Percentiles rank a stretch among this genome's conserved stretches.
Evolutionary conservation across 2,113 vertebrate genomes (phyloP).

Genomic region (Pundamilia nyererei): DNA sequence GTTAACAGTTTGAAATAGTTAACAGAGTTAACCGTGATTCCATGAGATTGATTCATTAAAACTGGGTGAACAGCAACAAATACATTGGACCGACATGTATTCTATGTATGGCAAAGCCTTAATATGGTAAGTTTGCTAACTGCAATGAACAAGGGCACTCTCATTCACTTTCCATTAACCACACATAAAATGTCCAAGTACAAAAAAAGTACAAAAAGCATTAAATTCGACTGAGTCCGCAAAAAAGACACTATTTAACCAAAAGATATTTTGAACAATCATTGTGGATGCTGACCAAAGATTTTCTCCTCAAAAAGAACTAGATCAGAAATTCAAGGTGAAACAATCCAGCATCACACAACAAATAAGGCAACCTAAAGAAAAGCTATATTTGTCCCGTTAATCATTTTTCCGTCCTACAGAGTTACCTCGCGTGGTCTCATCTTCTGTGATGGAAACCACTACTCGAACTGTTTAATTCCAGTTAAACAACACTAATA

Average conservation of each 20-base stretch:
- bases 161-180: neutral
- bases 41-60: neutral
- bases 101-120: neutral
- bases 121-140: neutral
- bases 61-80: neutral
- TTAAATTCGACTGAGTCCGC: accelerated
- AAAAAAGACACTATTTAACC: neutral
- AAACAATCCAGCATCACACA: neutral
- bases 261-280: neutral
- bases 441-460: neutral
- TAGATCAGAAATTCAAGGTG: neutral
- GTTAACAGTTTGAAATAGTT: neutral
- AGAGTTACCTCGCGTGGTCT: neutral
- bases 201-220: neutral
- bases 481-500: neutral
- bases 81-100: neutral
- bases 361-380: neutral
- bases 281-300: neutral
- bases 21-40: neutral
- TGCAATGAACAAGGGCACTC: neutral
- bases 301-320: neutral
- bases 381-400: neutral
- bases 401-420: neutral
- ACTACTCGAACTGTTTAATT: neutral
- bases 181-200: neutral